Percentiles rank a stretch among this genome's conserved stretches.
phyloP scores from a whole-genome alignment of 1,140 invertebrate species.

The Drosophila kikkawai region DNA sequence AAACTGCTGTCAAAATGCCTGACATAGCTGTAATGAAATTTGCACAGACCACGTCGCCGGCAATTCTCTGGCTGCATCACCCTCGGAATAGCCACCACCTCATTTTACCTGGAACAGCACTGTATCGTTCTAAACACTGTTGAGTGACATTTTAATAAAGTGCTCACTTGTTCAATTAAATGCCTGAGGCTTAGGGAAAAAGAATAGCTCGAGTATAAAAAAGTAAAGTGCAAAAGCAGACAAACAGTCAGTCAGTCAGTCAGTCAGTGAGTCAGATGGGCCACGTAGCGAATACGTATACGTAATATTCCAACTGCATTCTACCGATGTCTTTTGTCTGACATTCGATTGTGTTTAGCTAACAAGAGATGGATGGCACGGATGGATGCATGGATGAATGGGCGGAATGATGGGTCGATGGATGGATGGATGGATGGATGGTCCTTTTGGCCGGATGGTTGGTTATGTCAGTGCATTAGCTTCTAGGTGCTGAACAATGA shows the following conservation, averaged over 20 bases:
- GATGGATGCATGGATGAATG: conserved; percentile 33
- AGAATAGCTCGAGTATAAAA: conserved; percentile 23
- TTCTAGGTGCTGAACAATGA: conserved; percentile 20
- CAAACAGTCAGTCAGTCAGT: conserved; percentile 42
- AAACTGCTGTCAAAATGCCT: conserved; percentile 74
- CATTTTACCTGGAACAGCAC: conserved; percentile 1
- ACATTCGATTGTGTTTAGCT: conserved; percentile 53
- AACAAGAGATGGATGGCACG: conserved; percentile 46
- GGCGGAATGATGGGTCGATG: conserved; percentile 27
- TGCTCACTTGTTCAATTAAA: conserved; percentile 83
- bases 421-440: conserved; percentile 11
- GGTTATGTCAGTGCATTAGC: conserved; percentile 44
- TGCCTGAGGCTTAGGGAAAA: conserved; percentile 39
- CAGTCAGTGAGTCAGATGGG: conserved; percentile 2
- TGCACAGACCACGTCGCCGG: conserved; percentile 61
- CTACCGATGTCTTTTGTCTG: conserved; percentile 45
- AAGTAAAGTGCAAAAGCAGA: conserved; percentile 63
- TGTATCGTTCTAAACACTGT: conserved; percentile 56
- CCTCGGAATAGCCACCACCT: background rate
- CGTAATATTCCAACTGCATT: conserved; percentile 43
- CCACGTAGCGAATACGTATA: conserved; percentile 33
- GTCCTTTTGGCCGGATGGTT: conserved; percentile 21
- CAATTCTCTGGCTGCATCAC: conserved; percentile 8
- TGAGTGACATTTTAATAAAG: conserved; percentile 84
- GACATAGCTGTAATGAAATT: conserved; percentile 80